These are phyloP conservation scores for Xenopus laevis DNA, from an alignment of 2,113 vertebrate species.

Conservation along the genomic window DNA sequence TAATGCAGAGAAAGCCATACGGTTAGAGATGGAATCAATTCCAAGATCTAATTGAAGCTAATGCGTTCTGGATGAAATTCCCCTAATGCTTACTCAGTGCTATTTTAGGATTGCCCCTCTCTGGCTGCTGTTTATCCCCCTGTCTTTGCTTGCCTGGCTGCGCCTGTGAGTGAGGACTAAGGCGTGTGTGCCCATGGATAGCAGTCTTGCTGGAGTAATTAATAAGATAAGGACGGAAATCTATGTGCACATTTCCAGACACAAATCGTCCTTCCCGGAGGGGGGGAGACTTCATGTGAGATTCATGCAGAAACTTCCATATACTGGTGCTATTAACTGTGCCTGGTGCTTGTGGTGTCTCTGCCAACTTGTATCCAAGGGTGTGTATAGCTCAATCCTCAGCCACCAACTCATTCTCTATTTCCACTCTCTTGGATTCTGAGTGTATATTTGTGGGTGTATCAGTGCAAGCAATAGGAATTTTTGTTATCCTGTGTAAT, in stretches of 20 bases:
- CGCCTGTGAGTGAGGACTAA: slow-evolving; percentile 40
- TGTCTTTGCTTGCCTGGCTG: slow-evolving; percentile 15
- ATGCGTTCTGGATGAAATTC: slow-evolving; percentile 3
- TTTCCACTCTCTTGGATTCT: too few species aligned
- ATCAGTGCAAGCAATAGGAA: too few species aligned
- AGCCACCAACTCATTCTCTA: too few species aligned
- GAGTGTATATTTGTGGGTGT: too few species aligned
- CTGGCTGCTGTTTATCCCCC: slow-evolving; percentile 11
- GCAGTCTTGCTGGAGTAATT: slow-evolving; percentile 38
- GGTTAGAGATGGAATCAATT: slow-evolving; percentile 15
- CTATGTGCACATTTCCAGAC: slow-evolving; percentile 34
- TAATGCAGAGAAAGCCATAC: slow-evolving; percentile 40
- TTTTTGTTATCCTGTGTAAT: too few species aligned
- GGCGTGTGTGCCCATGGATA: slow-evolving; percentile 33
- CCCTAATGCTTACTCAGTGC: slow-evolving; percentile 21
- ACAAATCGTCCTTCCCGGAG: slow-evolving; percentile 41
- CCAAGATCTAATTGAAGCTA: background rate
- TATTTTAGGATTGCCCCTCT: slow-evolving; percentile 24
- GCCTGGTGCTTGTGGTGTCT: too few species aligned
- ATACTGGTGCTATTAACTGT: background rate
- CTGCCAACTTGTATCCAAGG: too few species aligned
- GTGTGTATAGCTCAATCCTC: too few species aligned
- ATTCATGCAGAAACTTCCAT: background rate
- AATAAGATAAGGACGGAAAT: slow-evolving; percentile 41
- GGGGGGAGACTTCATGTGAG: background rate